Evolutionary conservation across 2,113 vertebrate genomes (phyloP).

Genomic region (Telmatochromis brichardi): DNA sequence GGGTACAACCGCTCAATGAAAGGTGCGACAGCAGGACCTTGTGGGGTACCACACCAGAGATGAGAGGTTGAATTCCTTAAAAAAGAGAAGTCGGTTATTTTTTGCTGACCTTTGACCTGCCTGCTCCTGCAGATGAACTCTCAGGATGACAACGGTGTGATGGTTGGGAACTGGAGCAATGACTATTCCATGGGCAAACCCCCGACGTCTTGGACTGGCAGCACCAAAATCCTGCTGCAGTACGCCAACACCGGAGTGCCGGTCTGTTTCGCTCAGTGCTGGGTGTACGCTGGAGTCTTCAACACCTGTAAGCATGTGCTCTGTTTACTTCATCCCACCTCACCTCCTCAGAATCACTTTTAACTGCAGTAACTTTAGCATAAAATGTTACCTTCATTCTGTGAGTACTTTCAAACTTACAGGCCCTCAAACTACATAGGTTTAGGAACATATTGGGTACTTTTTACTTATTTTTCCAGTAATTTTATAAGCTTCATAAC

Average conservation of each 20-base stretch:
- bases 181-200: conserved; percentile 68
- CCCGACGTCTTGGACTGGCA: conserved; percentile 87
- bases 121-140: conserved; percentile 76
- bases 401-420: neutral
- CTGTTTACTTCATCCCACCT: neutral
- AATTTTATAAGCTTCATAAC: neutral
- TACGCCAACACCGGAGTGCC: conserved; percentile 70
- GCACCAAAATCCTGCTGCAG: conserved; percentile 79
- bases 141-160: conserved; percentile 81
- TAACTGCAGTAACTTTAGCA: neutral
- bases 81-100: neutral
- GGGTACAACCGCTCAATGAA: neutral
- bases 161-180: conserved; percentile 84
- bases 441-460: neutral
- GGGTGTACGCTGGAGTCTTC: conserved; percentile 92
- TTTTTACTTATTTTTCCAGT: neutral
- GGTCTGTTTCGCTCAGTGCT: conserved; percentile 85
- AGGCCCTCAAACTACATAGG: neutral
- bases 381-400: neutral
- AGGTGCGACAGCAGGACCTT: neutral
- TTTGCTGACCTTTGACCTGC: neutral
- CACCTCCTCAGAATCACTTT: neutral
- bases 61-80: neutral
- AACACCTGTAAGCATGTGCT: conserved; percentile 79
- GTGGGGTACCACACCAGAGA: neutral